phyloP scores from a whole-genome alignment of 2,797 vertebrate genomes.

The Sebastes aleutianus region DNA sequence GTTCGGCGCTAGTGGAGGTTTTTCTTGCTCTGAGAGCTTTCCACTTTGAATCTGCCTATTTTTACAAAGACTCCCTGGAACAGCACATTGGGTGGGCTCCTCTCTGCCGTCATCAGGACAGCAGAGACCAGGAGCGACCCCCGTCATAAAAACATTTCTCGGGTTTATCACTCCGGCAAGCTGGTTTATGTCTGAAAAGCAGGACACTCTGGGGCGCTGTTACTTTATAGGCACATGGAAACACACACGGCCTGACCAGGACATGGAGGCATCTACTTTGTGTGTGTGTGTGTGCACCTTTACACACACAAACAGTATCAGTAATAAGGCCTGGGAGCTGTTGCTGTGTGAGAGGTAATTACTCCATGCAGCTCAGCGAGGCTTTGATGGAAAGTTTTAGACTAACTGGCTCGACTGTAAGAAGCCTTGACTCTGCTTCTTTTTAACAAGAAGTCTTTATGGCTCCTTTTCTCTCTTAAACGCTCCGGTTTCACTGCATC shows the following conservation, averaged over 20 bases:
- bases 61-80: constrained; percentile 28
- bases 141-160: constrained; percentile 65
- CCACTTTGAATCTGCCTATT: constrained; percentile 29
- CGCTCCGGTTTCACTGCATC: constrained; percentile 34
- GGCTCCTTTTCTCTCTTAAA: constrained; percentile 53
- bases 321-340: constrained; percentile 74
- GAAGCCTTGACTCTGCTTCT: constrained; percentile 55
- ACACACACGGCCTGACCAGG: constrained; percentile 37
- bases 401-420: constrained; percentile 70
- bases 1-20: neutral
- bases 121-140: constrained; percentile 49
- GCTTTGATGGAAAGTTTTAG: constrained; percentile 79
- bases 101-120: constrained; percentile 49
- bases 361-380: constrained; percentile 65
- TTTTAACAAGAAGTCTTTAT: constrained; percentile 67
- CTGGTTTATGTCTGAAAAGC: constrained; percentile 66
- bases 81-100: constrained; percentile 62
- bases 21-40: neutral
- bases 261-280: constrained; percentile 18
- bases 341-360: constrained; percentile 72
- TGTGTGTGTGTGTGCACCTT: constrained; percentile 22
- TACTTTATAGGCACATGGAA: constrained; percentile 48
- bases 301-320: constrained; percentile 57
- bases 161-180: constrained; percentile 59
- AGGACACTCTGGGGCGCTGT: constrained; percentile 44